These are phyloP conservation scores for Herminia tarsipennalis DNA, from an alignment of 2,888 invertebrate species.

Conservation along the genomic window DNA sequence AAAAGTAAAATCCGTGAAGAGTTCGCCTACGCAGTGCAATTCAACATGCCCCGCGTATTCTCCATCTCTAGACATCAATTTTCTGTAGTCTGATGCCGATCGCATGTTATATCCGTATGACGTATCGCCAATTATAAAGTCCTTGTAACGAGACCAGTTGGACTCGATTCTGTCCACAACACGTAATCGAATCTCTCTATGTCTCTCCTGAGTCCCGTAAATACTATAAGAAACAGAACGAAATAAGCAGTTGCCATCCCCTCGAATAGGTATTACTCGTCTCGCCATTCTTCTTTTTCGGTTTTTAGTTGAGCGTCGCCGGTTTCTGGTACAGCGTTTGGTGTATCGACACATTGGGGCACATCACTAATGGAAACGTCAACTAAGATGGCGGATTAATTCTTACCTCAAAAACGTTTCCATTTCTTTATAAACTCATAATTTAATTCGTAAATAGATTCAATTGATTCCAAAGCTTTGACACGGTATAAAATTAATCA, in stretches of 20 bases:
- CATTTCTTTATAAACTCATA: not conserved
- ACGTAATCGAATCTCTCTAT: constrained; percentile 65
- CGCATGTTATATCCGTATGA: constrained; percentile 64
- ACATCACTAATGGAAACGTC: constrained; percentile 29
- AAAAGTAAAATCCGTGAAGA: constrained; percentile 68
- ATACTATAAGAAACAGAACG: constrained; percentile 71
- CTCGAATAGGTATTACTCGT: constrained; percentile 65
- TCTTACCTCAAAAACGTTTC: constrained; percentile 1
- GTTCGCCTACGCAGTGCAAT: constrained; percentile 68
- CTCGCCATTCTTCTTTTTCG: constrained; percentile 51
- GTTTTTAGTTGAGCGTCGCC: constrained; percentile 22
- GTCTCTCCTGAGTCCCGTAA: constrained; percentile 69
- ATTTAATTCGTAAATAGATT: not conserved
- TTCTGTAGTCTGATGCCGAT: constrained; percentile 56
- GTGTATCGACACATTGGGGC: constrained; percentile 43
- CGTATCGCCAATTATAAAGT: constrained; percentile 74
- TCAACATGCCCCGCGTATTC: constrained; percentile 78
- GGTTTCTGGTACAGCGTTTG: constrained; percentile 19
- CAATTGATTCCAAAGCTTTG: not conserved
- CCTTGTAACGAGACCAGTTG: constrained; percentile 72
- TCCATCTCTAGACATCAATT: constrained; percentile 70
- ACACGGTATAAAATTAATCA: not conserved
- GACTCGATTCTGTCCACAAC: constrained; percentile 68
- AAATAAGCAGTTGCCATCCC: constrained; percentile 77
- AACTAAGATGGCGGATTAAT: constrained; percentile 19